A percentile compares a stretch with the other conserved stretches of the same genome.
Conservation (phyloP, 1,140 invertebrate species). For the Drosophila grimshawi region DNA sequence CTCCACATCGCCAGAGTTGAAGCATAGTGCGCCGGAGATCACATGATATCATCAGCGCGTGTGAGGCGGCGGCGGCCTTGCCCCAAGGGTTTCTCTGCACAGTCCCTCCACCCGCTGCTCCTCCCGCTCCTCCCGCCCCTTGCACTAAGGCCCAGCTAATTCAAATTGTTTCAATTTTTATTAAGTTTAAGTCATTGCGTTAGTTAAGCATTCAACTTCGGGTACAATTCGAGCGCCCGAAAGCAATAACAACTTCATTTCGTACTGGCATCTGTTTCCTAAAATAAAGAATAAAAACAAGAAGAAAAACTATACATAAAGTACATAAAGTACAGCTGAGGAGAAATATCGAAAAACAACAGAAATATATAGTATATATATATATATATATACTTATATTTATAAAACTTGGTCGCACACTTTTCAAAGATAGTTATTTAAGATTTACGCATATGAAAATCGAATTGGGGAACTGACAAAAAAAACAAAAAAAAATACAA, state of each 20-base stretch:
- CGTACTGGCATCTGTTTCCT: conserved; percentile 19
- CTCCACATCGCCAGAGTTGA: conserved; percentile 85
- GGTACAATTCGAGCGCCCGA: conserved; percentile 20
- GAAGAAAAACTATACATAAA: background rate
- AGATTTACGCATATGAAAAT: conserved; percentile 41
- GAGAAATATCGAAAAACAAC: conserved; percentile 23
- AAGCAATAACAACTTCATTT: conserved; percentile 33
- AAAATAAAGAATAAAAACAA: conserved; percentile 8
- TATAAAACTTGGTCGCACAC: conserved; percentile 61
- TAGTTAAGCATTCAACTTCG: conserved; percentile 49
- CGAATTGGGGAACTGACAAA: conserved; percentile 33
- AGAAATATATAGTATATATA: conserved; percentile 12
- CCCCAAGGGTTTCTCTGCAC: conserved; percentile 42
- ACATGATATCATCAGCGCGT: conserved; percentile 84
- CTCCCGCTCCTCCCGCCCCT: background rate
- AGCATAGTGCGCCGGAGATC: conserved; percentile 84
- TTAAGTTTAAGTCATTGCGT: conserved; percentile 63
- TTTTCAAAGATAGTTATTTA: conserved; percentile 82
- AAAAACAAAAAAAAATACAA: conserved; percentile 1
- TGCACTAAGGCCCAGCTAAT: conserved; percentile 71
- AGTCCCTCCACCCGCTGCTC: conserved; percentile 1
- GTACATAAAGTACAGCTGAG: conserved; percentile 11
- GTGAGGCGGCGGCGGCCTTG: conserved; percentile 43
- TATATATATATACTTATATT: conserved; percentile 12
- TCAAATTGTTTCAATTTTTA: conserved; percentile 79